Evolutionary conservation across 2,888 invertebrate genomes (phyloP).

Genomic region (Automeris io): DNA sequence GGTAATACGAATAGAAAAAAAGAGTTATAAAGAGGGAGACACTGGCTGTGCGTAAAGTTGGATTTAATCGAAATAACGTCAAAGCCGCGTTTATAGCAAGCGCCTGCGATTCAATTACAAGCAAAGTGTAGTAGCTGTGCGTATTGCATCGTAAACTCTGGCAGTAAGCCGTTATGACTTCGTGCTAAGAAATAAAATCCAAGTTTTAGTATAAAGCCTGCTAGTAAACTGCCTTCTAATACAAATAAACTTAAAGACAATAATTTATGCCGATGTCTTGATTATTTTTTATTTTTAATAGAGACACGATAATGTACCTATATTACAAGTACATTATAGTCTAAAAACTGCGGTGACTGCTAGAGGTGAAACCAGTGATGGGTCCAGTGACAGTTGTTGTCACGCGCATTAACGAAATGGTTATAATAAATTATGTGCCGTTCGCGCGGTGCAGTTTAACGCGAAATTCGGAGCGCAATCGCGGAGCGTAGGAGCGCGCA

Average conservation of each 20-base stretch:
- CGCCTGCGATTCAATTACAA: constrained; percentile 69
- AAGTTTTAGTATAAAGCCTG: constrained; percentile 15
- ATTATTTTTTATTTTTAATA: no score
- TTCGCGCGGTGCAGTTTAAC: no score
- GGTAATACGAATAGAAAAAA: background rate
- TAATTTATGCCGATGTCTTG: no score
- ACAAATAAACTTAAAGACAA: constrained; percentile 9
- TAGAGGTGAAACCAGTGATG: no score
- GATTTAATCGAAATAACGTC: constrained; percentile 9
- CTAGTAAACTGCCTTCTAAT: constrained; percentile 8
- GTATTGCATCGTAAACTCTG: constrained; percentile 65
- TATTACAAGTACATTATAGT: no score
- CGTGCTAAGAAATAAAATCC: constrained; percentile 42
- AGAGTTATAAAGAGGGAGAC: background rate
- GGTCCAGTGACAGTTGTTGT: no score
- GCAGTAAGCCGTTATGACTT: constrained; percentile 61
- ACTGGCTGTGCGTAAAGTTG: background rate
- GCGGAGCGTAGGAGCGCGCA: no score
- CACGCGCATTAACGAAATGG: no score
- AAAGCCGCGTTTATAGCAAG: constrained; percentile 54
- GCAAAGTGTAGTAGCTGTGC: constrained; percentile 61
- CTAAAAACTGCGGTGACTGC: no score
- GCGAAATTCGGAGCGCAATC: no score
- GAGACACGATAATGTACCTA: no score
- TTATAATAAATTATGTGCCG: no score